Percentiles rank a stretch among this genome's conserved stretches.
phyloP scores from a whole-genome alignment of 2,113 vertebrate genomes.

The Dryoscopus gambensis region DNA sequence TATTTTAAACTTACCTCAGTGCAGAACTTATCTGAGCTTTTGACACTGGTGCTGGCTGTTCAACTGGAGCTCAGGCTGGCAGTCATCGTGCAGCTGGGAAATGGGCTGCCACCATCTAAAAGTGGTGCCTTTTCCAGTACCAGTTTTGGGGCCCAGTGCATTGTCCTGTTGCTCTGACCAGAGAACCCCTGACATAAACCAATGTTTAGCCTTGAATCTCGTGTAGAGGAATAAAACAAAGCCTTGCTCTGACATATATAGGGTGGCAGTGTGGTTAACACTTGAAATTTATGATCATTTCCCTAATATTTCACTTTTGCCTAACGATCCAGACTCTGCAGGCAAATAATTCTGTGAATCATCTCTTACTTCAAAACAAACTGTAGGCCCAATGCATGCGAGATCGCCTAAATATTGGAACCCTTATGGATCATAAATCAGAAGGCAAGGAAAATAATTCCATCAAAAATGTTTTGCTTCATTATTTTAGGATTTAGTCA shows the following conservation, averaged over 20 bases:
- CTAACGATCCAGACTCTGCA: not conserved
- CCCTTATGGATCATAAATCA: constrained; percentile 2
- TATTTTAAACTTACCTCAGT: not conserved
- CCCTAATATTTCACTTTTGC: constrained; percentile 6
- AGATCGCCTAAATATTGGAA: not conserved
- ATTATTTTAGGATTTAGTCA: not conserved
- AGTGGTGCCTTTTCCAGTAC: not conserved
- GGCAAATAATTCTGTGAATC: constrained; percentile 7
- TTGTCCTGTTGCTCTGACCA: not conserved
- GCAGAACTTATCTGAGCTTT: not conserved
- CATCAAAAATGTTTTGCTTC: not conserved
- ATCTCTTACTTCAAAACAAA: not conserved
- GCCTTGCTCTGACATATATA: not conserved
- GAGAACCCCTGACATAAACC: not conserved
- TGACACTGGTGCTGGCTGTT: not conserved
- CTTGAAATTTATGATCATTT: not conserved
- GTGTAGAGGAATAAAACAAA: not conserved
- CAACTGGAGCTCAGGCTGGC: not conserved
- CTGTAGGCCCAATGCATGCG: not conserved
- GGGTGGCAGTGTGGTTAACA: not conserved
- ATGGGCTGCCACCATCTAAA: not conserved
- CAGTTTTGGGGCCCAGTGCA: not conserved
- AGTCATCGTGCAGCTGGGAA: not conserved
- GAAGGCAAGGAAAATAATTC: constrained; percentile 7
- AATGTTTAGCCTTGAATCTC: not conserved